Percentiles rank a stretch among this genome's conserved stretches.
phyloP scores from a whole-genome alignment of 2,888 invertebrate species.

The Limenitis camilla region DNA sequence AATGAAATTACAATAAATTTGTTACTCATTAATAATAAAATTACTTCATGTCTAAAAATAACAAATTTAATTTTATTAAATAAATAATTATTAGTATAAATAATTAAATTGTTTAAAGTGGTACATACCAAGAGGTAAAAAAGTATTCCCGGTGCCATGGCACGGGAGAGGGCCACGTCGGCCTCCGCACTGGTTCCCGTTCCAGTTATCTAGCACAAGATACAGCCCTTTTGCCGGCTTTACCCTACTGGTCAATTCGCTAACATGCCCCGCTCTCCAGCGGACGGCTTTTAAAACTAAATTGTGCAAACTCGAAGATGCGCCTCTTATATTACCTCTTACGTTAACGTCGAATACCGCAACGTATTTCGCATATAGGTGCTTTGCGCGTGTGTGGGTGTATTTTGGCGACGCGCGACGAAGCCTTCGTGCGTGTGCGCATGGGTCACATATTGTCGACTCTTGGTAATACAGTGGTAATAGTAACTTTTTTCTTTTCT shows the following conservation, averaged over 20 bases:
- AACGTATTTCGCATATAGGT: constrained; percentile 68
- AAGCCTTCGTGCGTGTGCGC: constrained; percentile 40
- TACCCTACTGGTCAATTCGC: constrained; percentile 51
- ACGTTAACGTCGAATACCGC: constrained; percentile 69
- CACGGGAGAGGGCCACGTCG: constrained; percentile 53
- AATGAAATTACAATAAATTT: background rate
- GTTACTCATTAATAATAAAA: too few relatives aligned
- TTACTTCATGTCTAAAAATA: background rate
- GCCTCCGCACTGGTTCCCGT: constrained; percentile 37
- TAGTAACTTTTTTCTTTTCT: too few relatives aligned
- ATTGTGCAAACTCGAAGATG: constrained; percentile 73
- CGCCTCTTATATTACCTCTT: constrained; percentile 73
- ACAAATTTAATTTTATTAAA: background rate
- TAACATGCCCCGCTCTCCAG: constrained; percentile 63
- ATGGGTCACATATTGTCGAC: constrained; percentile 35
- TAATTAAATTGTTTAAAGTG: background rate
- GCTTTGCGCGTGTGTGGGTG: constrained; percentile 48
- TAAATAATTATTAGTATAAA: background rate
- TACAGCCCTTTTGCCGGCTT: constrained; percentile 42
- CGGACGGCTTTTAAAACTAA: constrained; percentile 68
- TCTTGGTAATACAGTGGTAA: constrained; percentile 9
- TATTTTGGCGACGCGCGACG: constrained; percentile 43
- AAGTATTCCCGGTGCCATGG: constrained; percentile 63
- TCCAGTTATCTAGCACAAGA: constrained; percentile 41
- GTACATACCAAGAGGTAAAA: constrained; percentile 61